Conservation (phyloP, 1,140 invertebrate genomes). For the Laodelphax striatellus region DNA sequence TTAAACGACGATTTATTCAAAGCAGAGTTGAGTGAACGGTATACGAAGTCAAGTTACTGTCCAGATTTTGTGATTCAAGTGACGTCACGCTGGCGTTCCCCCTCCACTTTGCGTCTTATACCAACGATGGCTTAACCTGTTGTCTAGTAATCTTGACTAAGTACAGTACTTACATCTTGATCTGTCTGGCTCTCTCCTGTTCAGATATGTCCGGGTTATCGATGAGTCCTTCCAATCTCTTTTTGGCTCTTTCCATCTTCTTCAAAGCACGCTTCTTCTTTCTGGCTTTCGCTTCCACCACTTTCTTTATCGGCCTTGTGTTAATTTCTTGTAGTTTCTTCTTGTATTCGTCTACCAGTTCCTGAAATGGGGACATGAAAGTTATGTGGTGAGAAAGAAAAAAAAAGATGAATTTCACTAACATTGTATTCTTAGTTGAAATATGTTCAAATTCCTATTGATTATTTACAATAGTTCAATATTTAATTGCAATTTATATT, state of each 20-base stretch:
- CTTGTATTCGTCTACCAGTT: conserved; percentile 58
- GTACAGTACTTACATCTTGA: conserved; percentile 68
- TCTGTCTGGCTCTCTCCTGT: conserved; percentile 82
- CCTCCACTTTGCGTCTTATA: too few species aligned
- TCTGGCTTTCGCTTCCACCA: conserved; percentile 93
- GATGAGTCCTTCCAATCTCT: conserved; percentile 84
- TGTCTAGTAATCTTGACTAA: too few species aligned
- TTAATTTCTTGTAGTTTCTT: conserved; percentile 78
- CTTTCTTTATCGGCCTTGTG: conserved; percentile 92
- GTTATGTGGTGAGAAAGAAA: not conserved
- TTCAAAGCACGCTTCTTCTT: conserved; percentile 84
- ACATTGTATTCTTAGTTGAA: too few species aligned
- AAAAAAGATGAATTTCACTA: not conserved
- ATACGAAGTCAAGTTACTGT: too few species aligned
- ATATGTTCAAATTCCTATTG: not conserved
- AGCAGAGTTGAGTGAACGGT: too few species aligned
- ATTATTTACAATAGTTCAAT: not conserved
- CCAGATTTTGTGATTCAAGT: too few species aligned
- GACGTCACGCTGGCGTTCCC: too few species aligned
- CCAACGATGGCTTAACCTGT: too few species aligned
- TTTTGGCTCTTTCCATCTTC: conserved; percentile 87
- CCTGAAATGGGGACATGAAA: conserved; percentile 31
- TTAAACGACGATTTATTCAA: too few species aligned
- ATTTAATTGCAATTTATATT: too few species aligned
- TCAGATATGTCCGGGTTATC: conserved; percentile 83